Evolutionary conservation across 2,888 invertebrate species (phyloP).

Genomic region (Onthophagus sagittarius): DNA sequence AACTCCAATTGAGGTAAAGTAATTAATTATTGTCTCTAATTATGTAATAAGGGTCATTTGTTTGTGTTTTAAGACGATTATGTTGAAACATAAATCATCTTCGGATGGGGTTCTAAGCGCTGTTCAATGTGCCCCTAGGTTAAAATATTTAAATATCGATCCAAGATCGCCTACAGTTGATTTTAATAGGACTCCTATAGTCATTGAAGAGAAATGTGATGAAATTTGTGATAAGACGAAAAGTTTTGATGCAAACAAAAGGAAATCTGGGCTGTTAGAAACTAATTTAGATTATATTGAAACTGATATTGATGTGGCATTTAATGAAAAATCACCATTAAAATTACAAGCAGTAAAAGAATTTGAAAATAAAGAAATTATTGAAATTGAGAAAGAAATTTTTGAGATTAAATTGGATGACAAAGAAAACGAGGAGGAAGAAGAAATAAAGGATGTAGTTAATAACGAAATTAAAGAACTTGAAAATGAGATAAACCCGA

Average conservation of each 20-base stretch:
- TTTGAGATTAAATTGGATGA: background rate
- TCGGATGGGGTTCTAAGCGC: background rate
- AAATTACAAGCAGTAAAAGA: constrained; percentile 13
- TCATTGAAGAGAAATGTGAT: constrained; percentile 20
- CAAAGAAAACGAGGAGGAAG: background rate
- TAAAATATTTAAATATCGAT: constrained; percentile 35
- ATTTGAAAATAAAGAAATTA: background rate
- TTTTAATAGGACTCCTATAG: constrained; percentile 58
- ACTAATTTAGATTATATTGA: constrained; percentile 61
- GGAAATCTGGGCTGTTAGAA: constrained; percentile 53
- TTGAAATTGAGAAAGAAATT: background rate
- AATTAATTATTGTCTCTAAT: no score
- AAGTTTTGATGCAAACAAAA: constrained; percentile 40
- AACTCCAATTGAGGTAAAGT: constrained; percentile 57
- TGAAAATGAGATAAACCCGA: background rate
- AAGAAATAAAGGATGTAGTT: background rate
- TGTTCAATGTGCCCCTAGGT: background rate
- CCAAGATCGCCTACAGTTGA: constrained; percentile 59
- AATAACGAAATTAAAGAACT: background rate
- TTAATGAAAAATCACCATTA: constrained; percentile 27
- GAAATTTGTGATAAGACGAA: constrained; percentile 24
- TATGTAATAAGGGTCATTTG: no score
- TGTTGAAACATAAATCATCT: background rate
- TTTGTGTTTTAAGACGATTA: background rate
- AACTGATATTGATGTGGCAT: constrained; percentile 46